Conservation (phyloP, 2,797 vertebrate species). For the Lophotriccus pileatus region DNA sequence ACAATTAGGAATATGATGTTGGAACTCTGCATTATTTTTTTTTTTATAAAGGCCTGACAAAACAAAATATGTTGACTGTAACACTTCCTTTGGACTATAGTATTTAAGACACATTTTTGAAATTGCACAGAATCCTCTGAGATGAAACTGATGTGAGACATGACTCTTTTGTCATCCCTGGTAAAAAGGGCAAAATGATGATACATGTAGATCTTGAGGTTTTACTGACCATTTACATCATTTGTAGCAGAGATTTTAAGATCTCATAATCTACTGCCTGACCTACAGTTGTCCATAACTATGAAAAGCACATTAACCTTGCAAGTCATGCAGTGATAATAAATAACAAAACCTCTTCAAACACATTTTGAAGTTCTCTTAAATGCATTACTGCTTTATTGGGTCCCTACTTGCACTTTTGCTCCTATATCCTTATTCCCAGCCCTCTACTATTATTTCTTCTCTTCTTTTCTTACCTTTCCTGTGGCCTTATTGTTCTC, state of each 20-base stretch:
- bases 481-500: neutral
- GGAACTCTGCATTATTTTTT: neutral
- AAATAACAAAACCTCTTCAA: neutral
- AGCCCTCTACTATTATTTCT: neutral
- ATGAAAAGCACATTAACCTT: neutral
- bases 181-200: neutral
- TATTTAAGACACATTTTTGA: neutral
- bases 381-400: neutral
- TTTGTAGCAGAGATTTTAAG: neutral
- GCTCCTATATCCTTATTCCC: neutral
- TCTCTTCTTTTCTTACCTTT: neutral
- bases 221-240: neutral
- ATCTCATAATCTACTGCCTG: neutral
- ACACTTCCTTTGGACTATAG: neutral
- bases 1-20: neutral
- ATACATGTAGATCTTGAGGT: neutral
- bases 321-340: neutral
- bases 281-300: neutral
- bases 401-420: neutral
- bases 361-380: neutral
- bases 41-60: neutral
- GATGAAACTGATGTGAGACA: neutral
- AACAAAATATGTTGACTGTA: neutral
- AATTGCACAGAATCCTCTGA: neutral
- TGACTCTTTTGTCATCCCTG: neutral